Evolutionary conservation across 2,888 invertebrate genomes (phyloP).

Genomic region (Diaphora mendica): DNA sequence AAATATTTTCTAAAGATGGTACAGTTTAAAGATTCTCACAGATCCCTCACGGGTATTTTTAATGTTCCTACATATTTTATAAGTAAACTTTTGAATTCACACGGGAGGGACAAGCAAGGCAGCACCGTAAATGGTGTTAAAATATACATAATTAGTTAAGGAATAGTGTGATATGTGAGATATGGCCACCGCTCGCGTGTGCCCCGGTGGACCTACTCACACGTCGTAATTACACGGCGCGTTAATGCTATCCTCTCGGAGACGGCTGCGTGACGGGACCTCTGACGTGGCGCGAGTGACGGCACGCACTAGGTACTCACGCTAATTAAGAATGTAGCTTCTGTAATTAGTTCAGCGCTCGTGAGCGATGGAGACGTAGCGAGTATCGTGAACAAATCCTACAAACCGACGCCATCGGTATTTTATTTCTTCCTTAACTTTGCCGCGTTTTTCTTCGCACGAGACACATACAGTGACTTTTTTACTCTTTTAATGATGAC

Average conservation of each 20-base stretch:
- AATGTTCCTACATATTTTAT: background rate
- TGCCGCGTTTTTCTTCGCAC: background rate
- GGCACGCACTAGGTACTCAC: background rate
- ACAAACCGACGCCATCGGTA: background rate
- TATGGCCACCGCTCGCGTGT: background rate
- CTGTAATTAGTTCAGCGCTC: background rate
- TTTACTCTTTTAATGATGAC: background rate
- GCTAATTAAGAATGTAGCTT: constrained; percentile 3
- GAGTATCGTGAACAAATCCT: background rate
- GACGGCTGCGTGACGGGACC: background rate
- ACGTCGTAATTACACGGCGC: background rate
- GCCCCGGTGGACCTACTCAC: background rate
- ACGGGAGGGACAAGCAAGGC: background rate
- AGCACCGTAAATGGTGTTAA: background rate
- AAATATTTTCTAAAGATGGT: too few species aligned
- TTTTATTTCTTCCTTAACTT: background rate
- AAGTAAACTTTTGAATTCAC: background rate
- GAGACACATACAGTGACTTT: background rate
- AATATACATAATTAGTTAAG: background rate
- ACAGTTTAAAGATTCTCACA: too few species aligned
- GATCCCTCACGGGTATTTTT: too few species aligned
- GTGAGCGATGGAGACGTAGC: background rate
- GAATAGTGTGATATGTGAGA: too few species aligned
- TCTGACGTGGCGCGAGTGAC: background rate
- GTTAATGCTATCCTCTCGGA: background rate